phyloP scores from a whole-genome alignment of 2,797 vertebrate genomes.

The Bryconaethiops microstoma region DNA sequence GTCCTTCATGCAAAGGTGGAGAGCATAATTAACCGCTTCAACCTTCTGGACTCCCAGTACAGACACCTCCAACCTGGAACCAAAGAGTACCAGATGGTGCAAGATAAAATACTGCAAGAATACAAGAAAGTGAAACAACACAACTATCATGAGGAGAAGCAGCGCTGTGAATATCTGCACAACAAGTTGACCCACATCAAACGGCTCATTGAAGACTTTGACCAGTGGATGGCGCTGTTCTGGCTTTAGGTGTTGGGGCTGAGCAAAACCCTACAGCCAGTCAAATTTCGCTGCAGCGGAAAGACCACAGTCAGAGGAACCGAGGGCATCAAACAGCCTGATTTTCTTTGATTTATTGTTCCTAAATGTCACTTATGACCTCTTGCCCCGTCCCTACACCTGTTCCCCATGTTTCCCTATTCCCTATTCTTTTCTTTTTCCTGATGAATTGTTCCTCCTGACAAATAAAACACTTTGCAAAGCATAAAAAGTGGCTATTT shows the following conservation, averaged over 20 bases:
- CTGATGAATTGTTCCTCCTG: slow-evolving; percentile 32
- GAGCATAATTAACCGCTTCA: slow-evolving; percentile 81
- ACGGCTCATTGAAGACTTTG: slow-evolving; percentile 88
- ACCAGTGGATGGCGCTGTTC: slow-evolving; percentile 80
- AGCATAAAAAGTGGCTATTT: slow-evolving; percentile 75
- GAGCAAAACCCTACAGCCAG: slow-evolving; percentile 36
- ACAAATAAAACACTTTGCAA: slow-evolving; percentile 71
- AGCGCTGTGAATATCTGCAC: slow-evolving; percentile 90
- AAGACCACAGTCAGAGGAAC: slow-evolving; percentile 66
- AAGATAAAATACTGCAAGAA: slow-evolving; percentile 86
- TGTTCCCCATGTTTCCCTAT: slow-evolving; percentile 32
- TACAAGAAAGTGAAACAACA: slow-evolving; percentile 89
- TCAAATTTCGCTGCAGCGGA: slow-evolving; percentile 46
- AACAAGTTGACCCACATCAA: slow-evolving; percentile 92
- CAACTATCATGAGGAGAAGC: slow-evolving; percentile 86
- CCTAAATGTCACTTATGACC: slow-evolving; percentile 47
- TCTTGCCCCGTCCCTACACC: slow-evolving; percentile 58
- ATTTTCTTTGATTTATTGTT: background rate
- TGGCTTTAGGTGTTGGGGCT: slow-evolving; percentile 75
- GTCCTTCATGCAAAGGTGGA: slow-evolving; percentile 83
- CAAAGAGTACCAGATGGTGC: slow-evolving; percentile 80
- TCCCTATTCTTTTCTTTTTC: slow-evolving; percentile 60
- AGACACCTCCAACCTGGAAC: slow-evolving; percentile 82
- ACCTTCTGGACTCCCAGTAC: slow-evolving; percentile 78
- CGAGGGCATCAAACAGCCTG: slow-evolving; percentile 51